Percentiles rank a stretch among this genome's conserved stretches.
Conservation (phyloP, 2,888 invertebrate species). For the Crepidodera aurea region DNA sequence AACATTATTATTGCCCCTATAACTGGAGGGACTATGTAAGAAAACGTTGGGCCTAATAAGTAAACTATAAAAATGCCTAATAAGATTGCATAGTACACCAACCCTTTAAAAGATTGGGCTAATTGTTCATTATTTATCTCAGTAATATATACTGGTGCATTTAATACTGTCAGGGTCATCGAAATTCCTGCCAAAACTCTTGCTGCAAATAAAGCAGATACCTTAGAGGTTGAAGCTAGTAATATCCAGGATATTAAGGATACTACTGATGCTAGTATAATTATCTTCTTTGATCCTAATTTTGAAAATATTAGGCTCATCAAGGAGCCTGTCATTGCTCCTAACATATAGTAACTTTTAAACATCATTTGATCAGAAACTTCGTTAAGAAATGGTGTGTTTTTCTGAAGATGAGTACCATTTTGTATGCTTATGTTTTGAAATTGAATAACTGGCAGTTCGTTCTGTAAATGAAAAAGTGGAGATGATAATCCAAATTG, state of each 20-base stretch:
- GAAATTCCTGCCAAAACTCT: slow-evolving; percentile 16
- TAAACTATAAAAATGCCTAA: slow-evolving; percentile 4
- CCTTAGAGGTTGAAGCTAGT: neutral
- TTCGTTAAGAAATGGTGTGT: neutral
- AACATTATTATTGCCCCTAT: neutral
- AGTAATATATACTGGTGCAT: slow-evolving; percentile 3
- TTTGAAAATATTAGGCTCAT: neutral
- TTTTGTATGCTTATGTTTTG: neutral
- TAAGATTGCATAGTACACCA: slow-evolving; percentile 10
- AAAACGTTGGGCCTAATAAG: neutral
- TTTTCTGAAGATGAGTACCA: neutral
- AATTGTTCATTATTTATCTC: neutral
- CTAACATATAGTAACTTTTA: slow-evolving; percentile 12
- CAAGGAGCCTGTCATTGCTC: slow-evolving; percentile 7
- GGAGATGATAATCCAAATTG: neutral
- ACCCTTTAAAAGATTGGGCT: neutral
- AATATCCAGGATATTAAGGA: slow-evolving; percentile 13
- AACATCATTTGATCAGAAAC: slow-evolving; percentile 6
- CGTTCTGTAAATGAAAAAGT: neutral
- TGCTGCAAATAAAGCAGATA: neutral
- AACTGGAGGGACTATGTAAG: neutral
- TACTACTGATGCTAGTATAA: neutral
- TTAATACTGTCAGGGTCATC: neutral
- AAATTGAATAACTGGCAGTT: neutral
- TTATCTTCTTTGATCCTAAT: neutral